Base-by-base conservation (phyloP, 2,113 vertebrate species). In the Noturus placidus region DNA sequence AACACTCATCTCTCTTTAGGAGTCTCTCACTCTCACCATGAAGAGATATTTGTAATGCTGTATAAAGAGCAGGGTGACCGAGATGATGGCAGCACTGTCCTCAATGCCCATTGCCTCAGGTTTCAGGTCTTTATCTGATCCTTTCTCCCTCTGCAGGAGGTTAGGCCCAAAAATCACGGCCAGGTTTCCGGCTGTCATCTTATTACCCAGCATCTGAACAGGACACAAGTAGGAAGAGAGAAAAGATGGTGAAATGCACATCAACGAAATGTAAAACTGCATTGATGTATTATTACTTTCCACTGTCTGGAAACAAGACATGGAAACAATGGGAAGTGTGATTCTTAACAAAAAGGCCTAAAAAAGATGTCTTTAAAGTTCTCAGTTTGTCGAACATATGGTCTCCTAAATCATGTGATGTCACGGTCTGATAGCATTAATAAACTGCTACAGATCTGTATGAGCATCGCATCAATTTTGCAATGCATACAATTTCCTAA, bases 81-180 rank as follows among this genome's bases (percentile, higher is more conserved):
- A 93, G 86, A 98, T 98, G 91, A 97, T 93, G 9, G 96, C 94
- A 20, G 95, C 90, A 33, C 97, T 98, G 93, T 98, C 96, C 89
- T 97, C 96, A 1, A 97, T 96, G 46, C 91, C 94, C 93, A 96
- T 90, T 14, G 92, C 85, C 27, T 95, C 93, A 11, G 83, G 93
- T 42, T 93, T 90, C 0, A 87, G 65, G 0, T 98, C 97, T 25
- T 92, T 95, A 11, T 95, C 95, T 19, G 92, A 92, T 42, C 92
- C 92, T 27, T 90, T 90, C 38, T 97, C 97, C 72, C 91, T 94
- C 93, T 97, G 97, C 63, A 99, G 94, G 85, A 99, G 92, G 93
- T 97, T 96, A 15, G 98, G 97, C 50, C 97, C 97, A 46, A 99
- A 99, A 90, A 98, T 94, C 33, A 97, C 96, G 0, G 97, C 98